phyloP scores from a whole-genome alignment of 2,888 invertebrate genomes.

The Didymodactylos carnosus region DNA sequence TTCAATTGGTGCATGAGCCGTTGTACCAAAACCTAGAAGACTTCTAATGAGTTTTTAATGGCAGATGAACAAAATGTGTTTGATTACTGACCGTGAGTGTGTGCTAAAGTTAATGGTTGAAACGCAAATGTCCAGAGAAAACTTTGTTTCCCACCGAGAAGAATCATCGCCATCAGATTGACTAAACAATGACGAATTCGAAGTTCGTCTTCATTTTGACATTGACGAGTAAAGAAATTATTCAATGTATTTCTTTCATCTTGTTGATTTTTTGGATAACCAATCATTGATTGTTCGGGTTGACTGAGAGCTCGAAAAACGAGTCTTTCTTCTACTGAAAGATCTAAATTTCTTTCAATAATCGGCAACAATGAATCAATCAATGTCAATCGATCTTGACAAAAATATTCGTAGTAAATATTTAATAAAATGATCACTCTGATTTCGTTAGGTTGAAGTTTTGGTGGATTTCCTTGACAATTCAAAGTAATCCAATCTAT shows the following conservation, averaged over 20 bases:
- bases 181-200: background rate
- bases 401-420: background rate
- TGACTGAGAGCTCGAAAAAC: background rate
- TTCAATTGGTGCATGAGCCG: background rate
- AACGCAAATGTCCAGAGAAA: background rate
- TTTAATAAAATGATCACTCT: background rate
- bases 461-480: background rate
- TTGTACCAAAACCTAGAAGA: background rate
- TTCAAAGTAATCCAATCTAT: background rate
- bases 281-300: background rate
- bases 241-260: background rate
- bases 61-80: too few species aligned
- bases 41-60: background rate
- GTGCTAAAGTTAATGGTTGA: background rate
- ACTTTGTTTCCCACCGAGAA: background rate
- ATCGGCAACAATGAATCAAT: background rate
- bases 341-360: background rate
- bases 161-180: background rate
- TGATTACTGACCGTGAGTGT: background rate
- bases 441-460: background rate
- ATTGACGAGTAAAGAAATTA: background rate
- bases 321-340: background rate
- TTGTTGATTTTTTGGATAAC: background rate
- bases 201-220: background rate
- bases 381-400: background rate